Base-by-base conservation (phyloP, 2,113 vertebrate species). In the Melospiza melodia region DNA sequence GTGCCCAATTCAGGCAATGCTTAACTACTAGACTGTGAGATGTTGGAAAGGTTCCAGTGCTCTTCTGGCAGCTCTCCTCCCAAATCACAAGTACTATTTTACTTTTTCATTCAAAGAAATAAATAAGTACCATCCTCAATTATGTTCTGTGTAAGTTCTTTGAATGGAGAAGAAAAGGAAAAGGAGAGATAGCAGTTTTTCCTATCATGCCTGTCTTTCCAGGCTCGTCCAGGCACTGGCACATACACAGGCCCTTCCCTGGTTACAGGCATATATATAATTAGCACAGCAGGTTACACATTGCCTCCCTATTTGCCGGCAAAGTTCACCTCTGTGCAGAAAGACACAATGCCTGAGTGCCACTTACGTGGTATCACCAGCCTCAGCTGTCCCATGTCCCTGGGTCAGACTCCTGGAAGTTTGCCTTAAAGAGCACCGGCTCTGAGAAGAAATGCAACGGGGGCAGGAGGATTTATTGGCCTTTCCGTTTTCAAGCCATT, bases 1-100 rank as follows among this genome's bases (percentile, higher is more conserved):
- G 90, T 96, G 92, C 80, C 92, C 93, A 96, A 84, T 94, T 93
- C 93, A 96, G 92, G 94, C 95, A 95, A 90, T 90, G 69, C 93
- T 92, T 94, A 92, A 94, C 95, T 96, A 75, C 93, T 96, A 93
- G 96, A 96, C 96, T 96, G 93, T 96, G 88, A 96, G 94, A 44
- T 84, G 23, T 89, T 95, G 94, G 94, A 93, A 78, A 54, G 69
- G 41, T 37, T 94, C 93, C 90, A 93, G 66, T 96, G 73, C 80
- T 94, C 61, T 91, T 92, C 76, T 95, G 96, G 95, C 95, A 96
- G 58, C 66, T 92, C 33, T 92, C 23, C 82, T 82, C 73, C 30
- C 58, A 94, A 75, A 95, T 96, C 91, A 96, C 96, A 94, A 96
- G 96, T 31, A 87, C 65, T 48, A n/a, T 63, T 95, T 92, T 96